These are phyloP conservation scores for Phyllotreta striolata DNA, from an alignment of 2,888 invertebrate genomes.

Conservation along the genomic window DNA sequence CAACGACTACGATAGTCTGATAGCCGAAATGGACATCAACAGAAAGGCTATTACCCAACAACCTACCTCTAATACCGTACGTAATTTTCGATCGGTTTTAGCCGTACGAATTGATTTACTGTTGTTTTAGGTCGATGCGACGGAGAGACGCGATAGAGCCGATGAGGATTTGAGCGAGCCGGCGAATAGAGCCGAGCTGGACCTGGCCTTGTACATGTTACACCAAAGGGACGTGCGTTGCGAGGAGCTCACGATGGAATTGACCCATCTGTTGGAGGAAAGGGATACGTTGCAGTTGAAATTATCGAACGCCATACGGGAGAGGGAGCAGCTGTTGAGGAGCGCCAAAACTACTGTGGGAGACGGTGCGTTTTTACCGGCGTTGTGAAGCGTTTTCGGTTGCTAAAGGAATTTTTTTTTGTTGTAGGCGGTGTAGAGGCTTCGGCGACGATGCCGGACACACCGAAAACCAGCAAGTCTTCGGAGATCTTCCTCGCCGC, in stretches of 20 bases:
- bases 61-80: constrained; percentile 29
- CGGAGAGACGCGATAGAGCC: not conserved
- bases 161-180: constrained; percentile 51
- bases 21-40: constrained; percentile 57
- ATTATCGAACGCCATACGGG: constrained; percentile 80
- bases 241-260: constrained; percentile 85
- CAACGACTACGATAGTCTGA: constrained; percentile 65
- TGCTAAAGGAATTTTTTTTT: constrained; percentile 9
- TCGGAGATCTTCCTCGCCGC: constrained; percentile 51
- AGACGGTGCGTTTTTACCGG: not conserved
- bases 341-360: constrained; percentile 28
- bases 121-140: not conserved
- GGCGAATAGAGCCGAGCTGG: constrained; percentile 71
- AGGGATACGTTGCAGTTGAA: constrained; percentile 84
- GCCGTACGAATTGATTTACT: not conserved
- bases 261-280: constrained; percentile 84
- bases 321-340: constrained; percentile 70
- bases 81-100: not conserved
- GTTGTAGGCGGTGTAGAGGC: constrained; percentile 21
- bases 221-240: constrained; percentile 87
- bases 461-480: constrained; percentile 40
- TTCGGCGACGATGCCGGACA: constrained; percentile 10
- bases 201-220: constrained; percentile 82
- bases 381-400: not conserved
- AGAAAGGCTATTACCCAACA: constrained; percentile 44